Evolutionary conservation across 2,888 invertebrate genomes (phyloP).

Genomic region (Clanis bilineata): DNA sequence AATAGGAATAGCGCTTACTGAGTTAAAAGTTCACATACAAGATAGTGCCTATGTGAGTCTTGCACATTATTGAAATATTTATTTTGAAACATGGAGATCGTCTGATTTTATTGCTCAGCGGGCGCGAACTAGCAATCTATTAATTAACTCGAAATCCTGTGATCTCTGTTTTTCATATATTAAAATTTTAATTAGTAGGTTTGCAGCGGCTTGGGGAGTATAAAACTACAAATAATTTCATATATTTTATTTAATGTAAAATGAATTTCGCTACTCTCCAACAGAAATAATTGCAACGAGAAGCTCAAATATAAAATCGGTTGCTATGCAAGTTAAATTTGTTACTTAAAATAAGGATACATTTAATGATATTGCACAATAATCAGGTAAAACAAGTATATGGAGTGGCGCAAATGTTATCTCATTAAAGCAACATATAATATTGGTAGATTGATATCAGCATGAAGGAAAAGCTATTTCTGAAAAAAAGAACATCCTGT

Average conservation of each 20-base stretch:
- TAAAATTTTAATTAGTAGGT: not conserved
- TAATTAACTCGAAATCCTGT: not conserved
- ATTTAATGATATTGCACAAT: slow-evolving; percentile 20
- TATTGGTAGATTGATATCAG: too few relatives aligned
- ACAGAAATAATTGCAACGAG: slow-evolving; percentile 56
- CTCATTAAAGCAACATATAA: too few relatives aligned
- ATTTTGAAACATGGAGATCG: not conserved
- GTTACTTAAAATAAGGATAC: slow-evolving; percentile 17
- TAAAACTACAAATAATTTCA: slow-evolving; percentile 43
- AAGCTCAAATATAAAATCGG: slow-evolving; percentile 47
- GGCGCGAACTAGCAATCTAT: not conserved
- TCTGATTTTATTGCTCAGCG: not conserved
- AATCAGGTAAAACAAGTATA: slow-evolving; percentile 12
- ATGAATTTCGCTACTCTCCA: slow-evolving; percentile 66
- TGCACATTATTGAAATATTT: too few relatives aligned
- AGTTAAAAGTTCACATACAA: too few relatives aligned
- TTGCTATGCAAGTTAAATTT: slow-evolving; percentile 58
- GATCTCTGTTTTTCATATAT: not conserved
- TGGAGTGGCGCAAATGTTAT: too few relatives aligned
- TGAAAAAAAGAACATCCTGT: too few relatives aligned
- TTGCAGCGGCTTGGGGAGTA: not conserved
- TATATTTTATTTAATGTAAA: slow-evolving; percentile 74
- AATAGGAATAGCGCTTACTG: too few relatives aligned
- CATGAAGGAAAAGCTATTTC: too few relatives aligned
- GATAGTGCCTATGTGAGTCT: too few relatives aligned